Evolutionary conservation across 2,797 vertebrate genomes (phyloP), one percentile per base, ranked within the genome.

Genomic region (Chaunax sp.): DNA sequence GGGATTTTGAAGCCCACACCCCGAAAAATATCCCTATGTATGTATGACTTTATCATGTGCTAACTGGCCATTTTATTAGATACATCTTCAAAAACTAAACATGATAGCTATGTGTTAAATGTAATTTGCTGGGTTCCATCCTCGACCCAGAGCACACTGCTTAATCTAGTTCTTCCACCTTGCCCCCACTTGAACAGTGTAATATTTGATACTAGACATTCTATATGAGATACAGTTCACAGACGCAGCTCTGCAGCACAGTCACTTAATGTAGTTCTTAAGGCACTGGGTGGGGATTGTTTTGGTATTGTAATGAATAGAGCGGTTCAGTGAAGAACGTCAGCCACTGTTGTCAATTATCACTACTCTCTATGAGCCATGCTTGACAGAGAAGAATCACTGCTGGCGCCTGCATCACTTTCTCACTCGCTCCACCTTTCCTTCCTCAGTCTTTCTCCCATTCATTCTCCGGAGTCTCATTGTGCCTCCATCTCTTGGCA

Each of bases 331-430:
- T 59, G 82, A 82, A 73, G 62, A 77, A 81, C 54, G 62, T 77
- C 75, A 74, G 78, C 82, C 81, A 68, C 64, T 72, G 69, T 75
- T 89, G 85, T 93, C 88, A 89, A 80, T 89, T 89, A 87, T 81
- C 72, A 62, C 82, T 45, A 40, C 71, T 88, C 65, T 87, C 69
- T 74, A 77, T 77, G 87, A 88, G 87, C 77, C 68, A 1, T n/a
- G 59, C 65, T 77, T 78, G 87, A 88, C 80, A 54, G 86, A 80
- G 85, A 86, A 73, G 81, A 80, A 84, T 85, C 87, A 57, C 81
- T 90, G 87, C 84, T 59, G 83, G 80, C 74, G 77, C 80, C 89
- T 66, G 69, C 82, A 85, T 88, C 78, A 40, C 77, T 84, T 83
- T 88, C 77, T 82, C 82, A 58, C 78, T 81, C 67, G 4, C 84